Base-by-base conservation (phyloP, 2,113 vertebrate species). In the Taxidea taxus region DNA sequence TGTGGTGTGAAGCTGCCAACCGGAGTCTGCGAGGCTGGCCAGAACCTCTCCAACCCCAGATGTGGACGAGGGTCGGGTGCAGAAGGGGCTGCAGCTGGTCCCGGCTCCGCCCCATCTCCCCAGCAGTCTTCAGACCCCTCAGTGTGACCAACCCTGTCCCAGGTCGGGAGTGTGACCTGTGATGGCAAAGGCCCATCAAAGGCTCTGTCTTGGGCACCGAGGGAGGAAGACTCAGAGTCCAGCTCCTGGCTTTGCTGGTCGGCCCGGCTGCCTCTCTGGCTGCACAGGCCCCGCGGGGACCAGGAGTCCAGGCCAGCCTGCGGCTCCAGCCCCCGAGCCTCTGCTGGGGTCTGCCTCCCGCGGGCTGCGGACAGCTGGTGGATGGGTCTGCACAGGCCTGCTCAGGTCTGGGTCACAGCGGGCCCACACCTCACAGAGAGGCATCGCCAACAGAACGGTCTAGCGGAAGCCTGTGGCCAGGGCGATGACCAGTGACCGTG, bases 161-260 rank as follows among this genome's bases (percentile, higher is more conserved):
- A 2, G 51, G 78, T 20, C 7, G 3, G 37, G 56, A 44, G 81
- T 11, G 15, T 15, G 44, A 42, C 75, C 23, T 34, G n/a, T 34
- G 89, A 25, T 10, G 0, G 13, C 18, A 66, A 54, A 23, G 18
- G 37, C 51, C 27, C 12, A 4, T n/a, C n/a, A n/a, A n/a, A n/a
- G n/a, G 21, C 29, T 64, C 18, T 31, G 20, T 75, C 51, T 39
- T 29, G 54, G 80, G 8, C 27, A 2, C 70, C 2, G 85, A 31
- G 39, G 9, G 3, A 4, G 84, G 47, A 14, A 7, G 2, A 6
- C 12, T 1, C 34, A 10, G 85, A 16, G 18, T 2, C 20, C 20
- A 7, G 39, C 16, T 9, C 1, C 0, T 0, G 37, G 72, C 54
- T 75, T 75, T 3, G 1, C 44, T 9, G 20, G 20, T 16, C 0